These are phyloP conservation scores for Polypterus senegalus DNA, from an alignment of 2,113 vertebrate species.

Conservation along the genomic window DNA sequence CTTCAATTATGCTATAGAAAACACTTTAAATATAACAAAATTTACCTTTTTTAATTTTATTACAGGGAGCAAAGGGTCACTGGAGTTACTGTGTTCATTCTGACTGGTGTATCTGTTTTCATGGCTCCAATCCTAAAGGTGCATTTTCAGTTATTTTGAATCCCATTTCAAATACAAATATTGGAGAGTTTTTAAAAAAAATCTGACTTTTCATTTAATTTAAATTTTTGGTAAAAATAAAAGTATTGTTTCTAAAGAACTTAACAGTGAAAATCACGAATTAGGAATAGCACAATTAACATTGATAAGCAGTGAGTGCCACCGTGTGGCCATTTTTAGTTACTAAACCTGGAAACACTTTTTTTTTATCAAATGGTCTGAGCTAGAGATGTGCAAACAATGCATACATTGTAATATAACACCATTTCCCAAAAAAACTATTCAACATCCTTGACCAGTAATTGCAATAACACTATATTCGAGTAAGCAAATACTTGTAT, in stretches of 20 bases:
- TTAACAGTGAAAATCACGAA: background rate
- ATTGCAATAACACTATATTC: no score
- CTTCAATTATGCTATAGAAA: no score
- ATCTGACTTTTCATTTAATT: background rate
- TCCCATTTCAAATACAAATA: constrained; percentile 44
- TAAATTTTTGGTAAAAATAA: background rate
- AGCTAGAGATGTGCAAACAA: no score
- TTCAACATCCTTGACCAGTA: no score
- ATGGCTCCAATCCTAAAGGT: constrained; percentile 98
- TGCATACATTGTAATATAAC: no score
- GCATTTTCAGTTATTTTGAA: constrained; percentile 19
- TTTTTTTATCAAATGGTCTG: no score
- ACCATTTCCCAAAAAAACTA: no score
- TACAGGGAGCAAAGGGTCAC: constrained; percentile 91
- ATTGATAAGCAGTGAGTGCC: background rate
- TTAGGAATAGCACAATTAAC: background rate
- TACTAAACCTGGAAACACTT: background rate
- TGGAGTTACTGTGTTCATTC: constrained; percentile 76
- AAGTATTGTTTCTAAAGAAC: no score
- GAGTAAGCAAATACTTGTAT: no score
- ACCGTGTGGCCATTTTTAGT: fast-evolving
- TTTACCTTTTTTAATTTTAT: constrained; percentile 24
- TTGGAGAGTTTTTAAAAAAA: no score
- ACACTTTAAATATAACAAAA: no score
- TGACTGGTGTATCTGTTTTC: constrained; percentile 95